These are phyloP conservation scores for Argyra leucocephala DNA, from an alignment of 2,888 invertebrate genomes.

Conservation along the genomic window DNA sequence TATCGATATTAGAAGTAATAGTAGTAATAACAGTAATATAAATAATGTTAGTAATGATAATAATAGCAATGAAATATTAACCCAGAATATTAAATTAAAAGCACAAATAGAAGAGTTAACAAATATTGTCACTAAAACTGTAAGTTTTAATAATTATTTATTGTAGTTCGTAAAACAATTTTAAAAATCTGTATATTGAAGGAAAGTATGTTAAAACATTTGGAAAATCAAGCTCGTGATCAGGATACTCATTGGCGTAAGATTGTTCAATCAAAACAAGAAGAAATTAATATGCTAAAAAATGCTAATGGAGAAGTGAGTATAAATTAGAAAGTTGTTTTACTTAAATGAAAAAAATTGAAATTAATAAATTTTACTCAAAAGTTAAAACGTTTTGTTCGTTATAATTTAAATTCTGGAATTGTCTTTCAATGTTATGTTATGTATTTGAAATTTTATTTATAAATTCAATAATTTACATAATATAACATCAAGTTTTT, in stretches of 20 bases:
- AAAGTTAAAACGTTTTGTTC: no score
- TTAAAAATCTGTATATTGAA: conserved; percentile 17
- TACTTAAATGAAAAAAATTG: no score
- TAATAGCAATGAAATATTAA: conserved; percentile 23
- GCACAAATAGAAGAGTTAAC: conserved; percentile 60
- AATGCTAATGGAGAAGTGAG: conserved; percentile 37
- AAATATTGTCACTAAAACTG: conserved; percentile 66
- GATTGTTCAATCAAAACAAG: conserved; percentile 39
- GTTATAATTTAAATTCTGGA: no score
- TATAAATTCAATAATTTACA: no score
- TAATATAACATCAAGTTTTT: no score
- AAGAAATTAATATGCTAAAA: conserved; percentile 38
- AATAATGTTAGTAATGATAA: conserved; percentile 27
- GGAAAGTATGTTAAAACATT: conserved; percentile 40
- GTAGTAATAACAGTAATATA: conserved; percentile 27
- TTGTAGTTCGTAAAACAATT: background rate
- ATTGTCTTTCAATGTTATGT: no score
- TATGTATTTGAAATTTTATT: no score
- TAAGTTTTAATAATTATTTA: conserved; percentile 41
- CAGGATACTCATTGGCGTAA: conserved; percentile 42
- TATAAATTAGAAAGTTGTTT: no score
- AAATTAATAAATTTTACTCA: no score
- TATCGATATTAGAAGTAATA: conserved; percentile 32
- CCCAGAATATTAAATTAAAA: conserved; percentile 56
- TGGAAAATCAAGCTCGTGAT: conserved; percentile 39